Base-by-base conservation (phyloP, 1,140 invertebrate genomes). In the Asobara japonica region DNA sequence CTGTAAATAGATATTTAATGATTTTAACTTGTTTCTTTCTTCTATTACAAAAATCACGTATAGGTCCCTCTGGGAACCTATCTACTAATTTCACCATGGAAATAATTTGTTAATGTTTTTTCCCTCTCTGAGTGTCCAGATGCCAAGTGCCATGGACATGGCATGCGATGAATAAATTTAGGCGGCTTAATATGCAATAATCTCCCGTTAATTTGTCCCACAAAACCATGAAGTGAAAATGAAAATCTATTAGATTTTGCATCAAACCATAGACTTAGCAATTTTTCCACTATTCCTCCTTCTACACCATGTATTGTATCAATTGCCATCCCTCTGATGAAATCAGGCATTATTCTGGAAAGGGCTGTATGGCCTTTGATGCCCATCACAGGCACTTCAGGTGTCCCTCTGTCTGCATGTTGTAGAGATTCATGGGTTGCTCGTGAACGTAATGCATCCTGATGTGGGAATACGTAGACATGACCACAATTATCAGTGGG, bases 21-120 rank as follows among this genome's bases (percentile, higher is more conserved):
- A 77, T 71, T 75, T 78, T 77, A 13, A 76, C 78, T 33, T 74
- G 71, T 70, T 69, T 73, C 65, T 77, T 74, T 56, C 29, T 70
- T 1, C 5, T 65, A 4, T 65, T 69, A 36, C 76, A 77, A 70
- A 72, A 77, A 20, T 69, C 22, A 10, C 56, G 16, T 20, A 73
- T 25, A 30, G 20, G 25, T 7, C 67, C 73, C 36, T 72, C 61
- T 25, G 72, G 67, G n/a, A 79, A 66, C 45, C 60, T 6, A 33
- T 67, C 6, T 16, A 78, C 33, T 22, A 51, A 74, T 38, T 29
- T 41, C 29, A 48, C 25, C 62, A 76, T 68, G 45, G 72, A 75
- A 29, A 77, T 48, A 30, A 73, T 29, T 36, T 65, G 67, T 27
- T 11, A 36, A 31, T 78, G 76, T 10, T 56, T 16, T 6, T 51